Evolutionary conservation across 2,797 vertebrate species (phyloP).

Genomic region (Phalanger gymnotis): DNA sequence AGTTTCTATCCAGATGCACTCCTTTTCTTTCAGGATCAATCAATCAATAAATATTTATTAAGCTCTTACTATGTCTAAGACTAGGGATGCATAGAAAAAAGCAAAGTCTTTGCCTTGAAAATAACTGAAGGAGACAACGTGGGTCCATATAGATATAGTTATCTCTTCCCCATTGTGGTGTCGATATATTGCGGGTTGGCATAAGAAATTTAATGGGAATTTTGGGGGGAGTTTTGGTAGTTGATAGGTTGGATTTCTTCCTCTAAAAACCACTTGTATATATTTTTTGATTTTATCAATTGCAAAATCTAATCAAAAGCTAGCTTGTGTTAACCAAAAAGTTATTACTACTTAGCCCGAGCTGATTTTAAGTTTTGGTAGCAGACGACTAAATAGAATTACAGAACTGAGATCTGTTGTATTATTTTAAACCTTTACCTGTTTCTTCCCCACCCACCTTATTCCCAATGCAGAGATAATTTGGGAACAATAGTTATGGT

Average conservation of each 20-base stretch:
- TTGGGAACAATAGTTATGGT: background rate
- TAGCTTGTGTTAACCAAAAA: background rate
- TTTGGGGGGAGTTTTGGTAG: too few relatives aligned
- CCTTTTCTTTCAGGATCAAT: background rate
- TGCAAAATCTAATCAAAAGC: background rate
- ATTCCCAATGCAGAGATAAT: background rate
- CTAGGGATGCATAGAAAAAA: too few relatives aligned
- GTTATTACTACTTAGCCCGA: background rate
- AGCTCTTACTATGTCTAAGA: too few relatives aligned
- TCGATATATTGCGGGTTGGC: too few relatives aligned
- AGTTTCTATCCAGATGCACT: background rate
- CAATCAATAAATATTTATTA: too few relatives aligned
- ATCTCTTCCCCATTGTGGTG: too few relatives aligned
- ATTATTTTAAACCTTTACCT: accelerated
- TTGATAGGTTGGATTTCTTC: too few relatives aligned
- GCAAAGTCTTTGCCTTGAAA: too few relatives aligned
- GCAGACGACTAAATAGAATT: background rate
- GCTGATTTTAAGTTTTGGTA: background rate
- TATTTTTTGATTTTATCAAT: background rate
- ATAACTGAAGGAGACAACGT: too few relatives aligned
- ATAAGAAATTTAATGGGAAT: too few relatives aligned
- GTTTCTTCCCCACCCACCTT: background rate
- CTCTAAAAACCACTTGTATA: background rate
- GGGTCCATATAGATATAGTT: too few relatives aligned
- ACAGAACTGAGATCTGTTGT: background rate